These are phyloP conservation scores for Thaleichthys pacificus DNA, from an alignment of 2,797 vertebrate genomes.

Conservation along the genomic window DNA sequence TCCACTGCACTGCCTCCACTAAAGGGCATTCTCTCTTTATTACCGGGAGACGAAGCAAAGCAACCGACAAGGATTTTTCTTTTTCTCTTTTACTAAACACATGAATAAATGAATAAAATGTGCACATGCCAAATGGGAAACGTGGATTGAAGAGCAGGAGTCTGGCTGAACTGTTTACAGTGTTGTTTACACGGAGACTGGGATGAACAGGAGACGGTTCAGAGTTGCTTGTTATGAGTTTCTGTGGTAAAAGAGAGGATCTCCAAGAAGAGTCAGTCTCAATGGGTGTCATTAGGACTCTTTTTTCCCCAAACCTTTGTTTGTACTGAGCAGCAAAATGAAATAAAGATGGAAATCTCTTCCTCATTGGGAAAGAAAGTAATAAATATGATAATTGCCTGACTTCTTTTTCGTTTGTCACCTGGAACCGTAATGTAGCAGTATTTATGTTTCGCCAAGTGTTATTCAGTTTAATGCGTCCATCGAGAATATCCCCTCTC, in stretches of 20 bases:
- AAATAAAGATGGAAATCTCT: constrained; percentile 62
- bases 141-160: constrained; percentile 18
- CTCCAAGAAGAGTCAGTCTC: constrained; percentile 47
- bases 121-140: constrained; percentile 34
- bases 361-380: constrained; percentile 57
- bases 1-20: constrained; percentile 44
- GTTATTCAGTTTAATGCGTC: constrained; percentile 70
- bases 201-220: constrained; percentile 40
- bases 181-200: not conserved
- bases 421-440: constrained; percentile 44
- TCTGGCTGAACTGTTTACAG: not conserved
- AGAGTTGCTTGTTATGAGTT: constrained; percentile 49
- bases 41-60: constrained; percentile 63
- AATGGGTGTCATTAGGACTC: constrained; percentile 50
- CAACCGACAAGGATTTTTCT: constrained; percentile 56
- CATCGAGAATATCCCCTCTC: constrained; percentile 41
- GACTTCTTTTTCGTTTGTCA: constrained; percentile 54
- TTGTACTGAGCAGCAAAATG: constrained; percentile 50
- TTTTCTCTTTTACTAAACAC: constrained; percentile 73
- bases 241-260: constrained; percentile 44
- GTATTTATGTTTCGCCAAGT: constrained; percentile 58
- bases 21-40: constrained; percentile 64
- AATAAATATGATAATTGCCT: constrained; percentile 76
- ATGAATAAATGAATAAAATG: constrained; percentile 75
- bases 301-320: constrained; percentile 47